Base-by-base conservation (phyloP, 2,888 invertebrate species). In the Anoncus sp. region DNA sequence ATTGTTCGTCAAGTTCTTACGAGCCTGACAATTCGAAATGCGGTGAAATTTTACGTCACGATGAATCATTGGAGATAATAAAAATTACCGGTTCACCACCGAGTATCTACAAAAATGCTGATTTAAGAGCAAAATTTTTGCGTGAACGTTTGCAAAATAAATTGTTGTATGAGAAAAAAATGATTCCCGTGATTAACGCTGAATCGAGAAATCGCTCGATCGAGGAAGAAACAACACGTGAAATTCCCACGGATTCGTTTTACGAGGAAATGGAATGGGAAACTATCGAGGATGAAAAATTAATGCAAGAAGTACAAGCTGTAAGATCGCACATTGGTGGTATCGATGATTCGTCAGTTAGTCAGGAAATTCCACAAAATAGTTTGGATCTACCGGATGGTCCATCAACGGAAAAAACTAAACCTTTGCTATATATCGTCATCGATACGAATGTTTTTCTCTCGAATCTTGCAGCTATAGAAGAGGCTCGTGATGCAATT, bases 371-470 rank as follows among this genome's bases (percentile, higher is more conserved):
- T n/a, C 79, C 83, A 3, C 69, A 63, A 60, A 86, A 85, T 65
- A 76, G 79, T 38, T 80, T 86, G 45, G 81, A 84, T 24, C 71
- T 83, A 16, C 75, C 84, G 5, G 76, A 81, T 12, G 76, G 70
- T 18, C 45, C 57, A 9, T 49, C 40, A 3, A 31, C 49, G 3
- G 12, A 55, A 14, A 16, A 59, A 22, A 59, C 10, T 1, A 66
- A 69, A 40, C 55, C 63, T 0, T 73, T 83, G n/a, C 77, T 90
- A 5, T 90, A 90, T 47, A 85, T 91, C 22, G 88, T 92, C 47
- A 79, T 92, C 4, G 92, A 92, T 74, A 91, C 91, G 22, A 92
- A 92, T 67, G 90, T 92, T n/a, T 89, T 91, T 79, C 81, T 92
- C 0, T 86, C 89, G 10, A 87, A 90, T 79, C 82, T 92, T 24